Base-by-base conservation (phyloP, 2,797 vertebrate species). In the Eleutherodactylus coqui region DNA sequence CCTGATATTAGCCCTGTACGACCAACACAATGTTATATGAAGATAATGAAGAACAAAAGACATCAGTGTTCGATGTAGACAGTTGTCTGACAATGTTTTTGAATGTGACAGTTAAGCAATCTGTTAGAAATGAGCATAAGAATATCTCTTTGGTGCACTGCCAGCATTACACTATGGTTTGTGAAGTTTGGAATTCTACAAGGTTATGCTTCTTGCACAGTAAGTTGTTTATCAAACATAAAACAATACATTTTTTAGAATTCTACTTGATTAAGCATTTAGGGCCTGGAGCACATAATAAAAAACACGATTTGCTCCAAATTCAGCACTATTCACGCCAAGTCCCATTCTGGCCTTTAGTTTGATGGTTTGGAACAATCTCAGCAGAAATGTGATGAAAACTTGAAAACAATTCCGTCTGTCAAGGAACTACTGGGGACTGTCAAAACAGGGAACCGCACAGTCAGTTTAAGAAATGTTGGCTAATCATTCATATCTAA, bases 371-470 rank as follows among this genome's bases (percentile, higher is more conserved):
- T 64, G 55, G 60, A 76, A 75, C 45, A 82, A 67, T 36, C 34
- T 76, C 29, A 53, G 58, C 77, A 81, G 13, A 76, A 82, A 1
- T 41, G 6, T 73, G 38, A 62, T 70, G 3, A 49, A 79, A 55
- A 79, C 19, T 16, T 67, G 14, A 62, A 76, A 27, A 58, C 32
- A 75, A 34, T 86, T 75, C 67, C 75, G 41, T 67, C 79, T 76
- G 58, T 49, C 45, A 67, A 67, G 75, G n/a, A 86, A 75, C 21
- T 51, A 51, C 8, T 17, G 6, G 21, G 27, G 43, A 64, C 55
- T 64, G 47, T 81, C 55, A 67, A 24, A 75, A 75, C 27, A 69
- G 16, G 21, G 5, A 73, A 29, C 43, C 19, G 73, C 29, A 62
- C 41, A 64, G 53, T 24, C 36, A 29, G 55, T 49, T 58, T 79